Percentiles rank a stretch among this genome's conserved stretches.
phyloP scores from a whole-genome alignment of 2,888 invertebrate species.

The Hyalella azteca region DNA sequence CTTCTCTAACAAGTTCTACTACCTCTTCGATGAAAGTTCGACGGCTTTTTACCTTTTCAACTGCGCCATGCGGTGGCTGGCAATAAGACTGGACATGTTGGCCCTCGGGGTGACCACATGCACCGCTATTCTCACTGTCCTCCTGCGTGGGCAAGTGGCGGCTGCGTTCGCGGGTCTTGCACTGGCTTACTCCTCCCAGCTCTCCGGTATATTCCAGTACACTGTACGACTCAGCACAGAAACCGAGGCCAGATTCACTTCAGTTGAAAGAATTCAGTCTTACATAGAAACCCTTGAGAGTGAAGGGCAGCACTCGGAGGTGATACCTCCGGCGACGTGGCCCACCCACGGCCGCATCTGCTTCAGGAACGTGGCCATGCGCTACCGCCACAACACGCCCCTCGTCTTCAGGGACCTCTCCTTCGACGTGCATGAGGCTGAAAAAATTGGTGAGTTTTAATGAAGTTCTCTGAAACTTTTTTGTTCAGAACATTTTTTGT shows the following conservation, averaged over 20 bases:
- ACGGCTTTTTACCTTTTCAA: conserved; percentile 66
- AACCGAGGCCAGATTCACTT: conserved; percentile 66
- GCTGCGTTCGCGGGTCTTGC: conserved; percentile 71
- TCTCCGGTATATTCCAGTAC: conserved; percentile 69
- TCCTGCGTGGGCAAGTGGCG: conserved; percentile 64
- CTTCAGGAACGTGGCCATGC: conserved; percentile 66
- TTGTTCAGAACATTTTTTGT: no score
- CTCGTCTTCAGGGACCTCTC: conserved; percentile 68
- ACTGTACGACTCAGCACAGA: conserved; percentile 66
- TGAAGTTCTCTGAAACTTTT: no score
- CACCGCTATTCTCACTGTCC: conserved; percentile 66
- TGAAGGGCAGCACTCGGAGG: neutral
- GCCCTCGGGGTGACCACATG: conserved; percentile 64
- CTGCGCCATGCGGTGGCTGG: conserved; percentile 67
- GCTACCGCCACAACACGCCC: conserved; percentile 65
- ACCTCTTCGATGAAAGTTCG: conserved; percentile 66
- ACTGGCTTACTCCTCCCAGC: conserved; percentile 69
- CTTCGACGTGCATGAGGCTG: conserved; percentile 67
- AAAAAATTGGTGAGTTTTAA: conserved; percentile 70
- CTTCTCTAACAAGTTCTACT: conserved; percentile 66
- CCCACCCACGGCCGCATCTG: conserved; percentile 66
- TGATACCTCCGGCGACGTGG: conserved; percentile 64
- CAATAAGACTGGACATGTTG: conserved; percentile 65
- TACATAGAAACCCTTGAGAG: conserved; percentile 59
- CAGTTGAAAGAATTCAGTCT: conserved; percentile 65